These are phyloP conservation scores for Todiramphus saurophagus DNA, from an alignment of 2,113 vertebrate species.

Conservation along the genomic window DNA sequence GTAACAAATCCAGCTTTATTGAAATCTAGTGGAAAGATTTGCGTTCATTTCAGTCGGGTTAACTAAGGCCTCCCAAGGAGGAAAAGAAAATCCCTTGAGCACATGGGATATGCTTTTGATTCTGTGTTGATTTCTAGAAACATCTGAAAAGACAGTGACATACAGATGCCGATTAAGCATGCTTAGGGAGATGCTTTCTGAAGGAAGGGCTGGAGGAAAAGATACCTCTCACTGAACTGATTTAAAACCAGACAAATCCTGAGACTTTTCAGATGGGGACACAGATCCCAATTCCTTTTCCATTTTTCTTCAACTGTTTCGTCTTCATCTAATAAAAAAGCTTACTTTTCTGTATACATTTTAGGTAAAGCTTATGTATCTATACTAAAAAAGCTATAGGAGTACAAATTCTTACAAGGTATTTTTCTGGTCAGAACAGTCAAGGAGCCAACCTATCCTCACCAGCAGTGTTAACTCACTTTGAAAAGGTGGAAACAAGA, in stretches of 20 bases:
- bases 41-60: background rate
- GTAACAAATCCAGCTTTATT: background rate
- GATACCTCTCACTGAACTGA: background rate
- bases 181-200: background rate
- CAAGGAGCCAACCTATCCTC: background rate
- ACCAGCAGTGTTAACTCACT: background rate
- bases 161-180: background rate
- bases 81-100: background rate
- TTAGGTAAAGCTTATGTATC: background rate
- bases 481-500: background rate
- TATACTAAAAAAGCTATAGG: background rate
- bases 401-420: background rate
- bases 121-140: background rate
- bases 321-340: background rate
- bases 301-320: background rate
- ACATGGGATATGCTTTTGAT: background rate
- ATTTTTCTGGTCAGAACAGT: background rate
- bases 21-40: background rate
- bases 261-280: background rate
- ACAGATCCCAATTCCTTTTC: background rate
- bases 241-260: background rate
- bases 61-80: background rate
- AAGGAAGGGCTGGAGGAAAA: background rate
- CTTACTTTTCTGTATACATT: background rate
- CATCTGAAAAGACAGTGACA: background rate